phyloP scores from a whole-genome alignment of 2,888 invertebrate genomes.

The Pristionchus entomophagus region DNA sequence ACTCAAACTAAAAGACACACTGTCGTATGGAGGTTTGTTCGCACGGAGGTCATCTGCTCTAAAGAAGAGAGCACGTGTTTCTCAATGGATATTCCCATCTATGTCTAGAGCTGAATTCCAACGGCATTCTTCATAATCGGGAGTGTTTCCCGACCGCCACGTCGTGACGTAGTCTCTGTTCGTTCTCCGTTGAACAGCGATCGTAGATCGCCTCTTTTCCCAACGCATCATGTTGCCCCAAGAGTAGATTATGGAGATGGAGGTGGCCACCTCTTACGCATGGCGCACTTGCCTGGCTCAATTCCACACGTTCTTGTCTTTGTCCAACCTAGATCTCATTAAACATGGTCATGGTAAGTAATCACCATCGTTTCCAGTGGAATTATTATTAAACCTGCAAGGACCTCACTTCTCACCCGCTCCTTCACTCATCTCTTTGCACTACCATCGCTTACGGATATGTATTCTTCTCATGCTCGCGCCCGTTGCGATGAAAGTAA shows the following conservation, averaged over 20 bases:
- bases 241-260: conserved; percentile 6
- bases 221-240: not conserved
- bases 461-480: not conserved
- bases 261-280: not conserved
- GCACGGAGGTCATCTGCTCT: too few species aligned
- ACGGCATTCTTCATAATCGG: too few species aligned
- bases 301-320: too few species aligned
- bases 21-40: too few species aligned
- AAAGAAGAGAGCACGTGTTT: too few species aligned
- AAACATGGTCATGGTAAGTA: too few species aligned
- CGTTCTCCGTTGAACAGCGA: not conserved
- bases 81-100: too few species aligned
- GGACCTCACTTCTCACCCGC: not conserved
- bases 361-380: not conserved
- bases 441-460: not conserved
- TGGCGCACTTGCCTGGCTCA: not conserved
- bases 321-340: too few species aligned
- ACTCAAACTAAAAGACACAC: too few species aligned
- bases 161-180: not conserved
- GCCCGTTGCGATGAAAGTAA: not conserved
- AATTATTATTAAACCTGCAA: too few species aligned
- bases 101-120: too few species aligned
- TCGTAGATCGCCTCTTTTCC: not conserved
- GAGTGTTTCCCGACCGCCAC: not conserved
- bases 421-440: not conserved